Evolutionary conservation across 35 echinoderm and acorn worm genomes (phyloP).

Genomic region (Lytechinus pictus): DNA sequence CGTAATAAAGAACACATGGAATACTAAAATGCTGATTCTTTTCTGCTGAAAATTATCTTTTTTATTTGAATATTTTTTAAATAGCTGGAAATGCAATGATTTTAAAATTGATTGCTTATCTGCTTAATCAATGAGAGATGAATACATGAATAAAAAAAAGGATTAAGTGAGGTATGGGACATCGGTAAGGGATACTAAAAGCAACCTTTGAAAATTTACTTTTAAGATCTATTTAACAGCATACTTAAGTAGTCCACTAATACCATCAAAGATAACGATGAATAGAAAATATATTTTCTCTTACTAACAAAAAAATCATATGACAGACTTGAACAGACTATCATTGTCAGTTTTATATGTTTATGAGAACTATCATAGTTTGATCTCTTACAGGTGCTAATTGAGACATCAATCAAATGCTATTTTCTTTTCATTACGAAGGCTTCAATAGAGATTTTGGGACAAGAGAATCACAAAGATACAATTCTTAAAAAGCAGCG

Average conservation of each 20-base stretch:
- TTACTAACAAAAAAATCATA: neutral
- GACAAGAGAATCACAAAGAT: neutral
- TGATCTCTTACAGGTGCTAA: neutral
- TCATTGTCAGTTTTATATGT: neutral
- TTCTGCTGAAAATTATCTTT: no score
- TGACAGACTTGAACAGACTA: neutral
- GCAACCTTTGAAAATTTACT: neutral
- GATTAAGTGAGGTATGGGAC: no score
- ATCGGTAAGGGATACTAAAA: neutral
- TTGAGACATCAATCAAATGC: constrained; percentile 10
- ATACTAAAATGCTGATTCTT: no score
- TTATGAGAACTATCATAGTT: neutral
- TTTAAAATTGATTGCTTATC: no score
- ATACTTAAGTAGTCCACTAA: neutral
- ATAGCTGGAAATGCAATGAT: no score
- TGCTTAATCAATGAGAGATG: no score
- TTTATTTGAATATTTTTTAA: no score
- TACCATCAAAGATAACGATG: neutral
- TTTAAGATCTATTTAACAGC: neutral
- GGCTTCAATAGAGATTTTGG: neutral
- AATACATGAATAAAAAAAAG: no score
- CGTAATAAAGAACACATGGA: no score
- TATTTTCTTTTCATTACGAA: neutral
- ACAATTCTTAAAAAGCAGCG: neutral
- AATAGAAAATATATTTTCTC: neutral